A percentile compares a stretch with the other conserved stretches of the same genome.
Conservation (phyloP, 2,888 invertebrate species). For the Drosophila yooni region DNA sequence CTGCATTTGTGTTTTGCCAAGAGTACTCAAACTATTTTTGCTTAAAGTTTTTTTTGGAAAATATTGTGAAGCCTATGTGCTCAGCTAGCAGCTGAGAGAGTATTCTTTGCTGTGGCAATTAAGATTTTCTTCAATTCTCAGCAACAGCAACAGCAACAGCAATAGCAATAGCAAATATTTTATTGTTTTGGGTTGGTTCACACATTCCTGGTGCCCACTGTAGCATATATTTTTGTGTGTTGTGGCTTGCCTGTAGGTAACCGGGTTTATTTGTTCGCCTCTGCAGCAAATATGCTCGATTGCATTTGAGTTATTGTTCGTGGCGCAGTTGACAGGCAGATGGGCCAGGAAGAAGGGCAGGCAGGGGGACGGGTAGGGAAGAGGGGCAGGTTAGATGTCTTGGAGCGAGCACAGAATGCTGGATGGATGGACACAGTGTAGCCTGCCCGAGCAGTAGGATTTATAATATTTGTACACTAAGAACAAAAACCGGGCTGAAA, state of each 20-base stretch:
- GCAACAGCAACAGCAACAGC: not conserved
- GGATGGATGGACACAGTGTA: constrained; percentile 18
- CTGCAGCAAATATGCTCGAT: constrained; percentile 75
- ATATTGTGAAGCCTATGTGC: constrained; percentile 1
- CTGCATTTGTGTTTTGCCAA: constrained; percentile 36
- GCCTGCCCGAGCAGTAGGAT: not conserved
- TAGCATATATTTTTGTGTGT: constrained; percentile 21
- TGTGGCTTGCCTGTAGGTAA: constrained; percentile 45
- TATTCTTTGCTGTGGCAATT: not conserved
- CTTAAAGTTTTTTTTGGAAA: not conserved
- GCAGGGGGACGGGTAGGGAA: not conserved
- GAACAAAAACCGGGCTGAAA: not conserved
- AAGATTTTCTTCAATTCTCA: not conserved
- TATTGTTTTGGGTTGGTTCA: not conserved
- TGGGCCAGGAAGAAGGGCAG: not conserved
- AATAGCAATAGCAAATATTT: not conserved
- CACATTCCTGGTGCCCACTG: constrained; percentile 38
- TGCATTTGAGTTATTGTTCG: constrained; percentile 79
- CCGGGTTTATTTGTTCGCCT: constrained; percentile 65
- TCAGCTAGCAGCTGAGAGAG: not conserved
- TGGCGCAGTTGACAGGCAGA: constrained; percentile 38
- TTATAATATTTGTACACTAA: not conserved
- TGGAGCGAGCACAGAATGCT: constrained; percentile 22
- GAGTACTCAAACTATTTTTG: constrained; percentile 47
- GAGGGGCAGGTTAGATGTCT: not conserved